These are phyloP conservation scores for Poeciliopsis retropinna DNA, from an alignment of 2,113 vertebrate species.

Conservation along the genomic window DNA sequence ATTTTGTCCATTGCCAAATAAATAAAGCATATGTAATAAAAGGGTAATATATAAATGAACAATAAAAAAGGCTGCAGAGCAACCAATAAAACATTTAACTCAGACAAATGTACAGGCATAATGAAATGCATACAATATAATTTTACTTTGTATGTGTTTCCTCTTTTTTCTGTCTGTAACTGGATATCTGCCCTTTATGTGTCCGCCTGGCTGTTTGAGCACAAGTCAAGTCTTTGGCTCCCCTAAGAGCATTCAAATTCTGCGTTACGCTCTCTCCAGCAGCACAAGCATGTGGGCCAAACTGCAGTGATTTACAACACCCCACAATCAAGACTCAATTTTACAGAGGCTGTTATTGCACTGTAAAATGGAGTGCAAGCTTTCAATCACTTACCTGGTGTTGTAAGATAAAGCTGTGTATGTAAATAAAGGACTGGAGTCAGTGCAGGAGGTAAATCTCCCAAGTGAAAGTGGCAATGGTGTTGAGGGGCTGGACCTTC, in stretches of 20 bases:
- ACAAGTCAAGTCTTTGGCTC: slow-evolving; percentile 43
- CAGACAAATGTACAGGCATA: slow-evolving; percentile 17
- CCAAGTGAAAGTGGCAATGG: slow-evolving; percentile 44
- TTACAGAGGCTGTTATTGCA: slow-evolving; percentile 66
- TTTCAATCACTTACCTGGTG: slow-evolving; percentile 69
- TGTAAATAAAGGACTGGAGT: slow-evolving; percentile 60
- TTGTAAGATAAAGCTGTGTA: slow-evolving; percentile 69
- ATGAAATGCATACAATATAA: slow-evolving; percentile 34
- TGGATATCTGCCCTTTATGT: slow-evolving; percentile 38
- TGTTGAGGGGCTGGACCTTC: slow-evolving; percentile 38
- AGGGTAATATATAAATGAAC: slow-evolving; percentile 24
- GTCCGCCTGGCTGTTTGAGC: slow-evolving; percentile 30
- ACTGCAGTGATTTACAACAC: slow-evolving; percentile 60
- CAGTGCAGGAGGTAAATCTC: slow-evolving; percentile 57
- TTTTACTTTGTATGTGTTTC: slow-evolving; percentile 16
- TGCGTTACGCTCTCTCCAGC: slow-evolving; percentile 39
- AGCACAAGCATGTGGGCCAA: slow-evolving; percentile 44
- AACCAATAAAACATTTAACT: slow-evolving; percentile 28
- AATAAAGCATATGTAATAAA: slow-evolving; percentile 25
- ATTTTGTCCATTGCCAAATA: slow-evolving; percentile 29
- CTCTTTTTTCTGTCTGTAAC: slow-evolving; percentile 24
- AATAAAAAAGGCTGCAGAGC: slow-evolving; percentile 11
- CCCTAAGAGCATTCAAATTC: slow-evolving; percentile 65
- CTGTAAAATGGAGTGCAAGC: slow-evolving; percentile 53
- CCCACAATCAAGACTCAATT: slow-evolving; percentile 63